Evolutionary conservation across 1,140 invertebrate species (phyloP).

Genomic region (Drosophila grimshawi): DNA sequence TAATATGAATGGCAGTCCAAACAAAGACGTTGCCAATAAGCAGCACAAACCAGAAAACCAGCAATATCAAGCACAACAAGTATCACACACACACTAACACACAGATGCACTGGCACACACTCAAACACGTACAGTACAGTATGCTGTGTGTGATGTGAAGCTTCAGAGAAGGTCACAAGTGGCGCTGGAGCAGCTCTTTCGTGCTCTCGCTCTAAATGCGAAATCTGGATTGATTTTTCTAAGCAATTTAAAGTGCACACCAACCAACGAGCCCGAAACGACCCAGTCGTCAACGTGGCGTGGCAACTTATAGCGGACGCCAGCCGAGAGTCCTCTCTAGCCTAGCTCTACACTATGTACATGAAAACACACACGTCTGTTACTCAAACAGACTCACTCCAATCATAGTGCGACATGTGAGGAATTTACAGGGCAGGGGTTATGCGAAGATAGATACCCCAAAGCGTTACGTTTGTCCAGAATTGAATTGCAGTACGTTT

Average conservation of each 20-base stretch:
- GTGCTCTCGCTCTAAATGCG: slow-evolving; percentile 20
- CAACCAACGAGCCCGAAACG: slow-evolving; percentile 1
- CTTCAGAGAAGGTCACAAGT: slow-evolving; percentile 66
- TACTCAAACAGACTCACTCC: slow-evolving; percentile 20
- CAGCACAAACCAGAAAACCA: slow-evolving; percentile 28
- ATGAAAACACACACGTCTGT: slow-evolving; percentile 1
- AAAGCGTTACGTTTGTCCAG: slow-evolving; percentile 3
- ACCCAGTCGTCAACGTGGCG: not conserved
- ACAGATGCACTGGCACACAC: not conserved
- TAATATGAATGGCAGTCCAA: slow-evolving; percentile 24
- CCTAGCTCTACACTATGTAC: no score
- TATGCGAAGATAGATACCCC: no score
- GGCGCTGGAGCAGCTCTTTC: slow-evolving; percentile 33
- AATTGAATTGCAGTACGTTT: slow-evolving; percentile 49
- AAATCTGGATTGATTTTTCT: slow-evolving; percentile 82
- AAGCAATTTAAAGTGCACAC: slow-evolving; percentile 77
- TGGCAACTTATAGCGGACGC: not conserved
- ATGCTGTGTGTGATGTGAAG: slow-evolving; percentile 46
- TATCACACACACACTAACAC: slow-evolving; percentile 6
- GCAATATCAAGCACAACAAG: slow-evolving; percentile 29
- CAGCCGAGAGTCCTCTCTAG: no score
- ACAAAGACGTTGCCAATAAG: slow-evolving; percentile 68
- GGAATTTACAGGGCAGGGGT: slow-evolving; percentile 26
- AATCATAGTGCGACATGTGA: slow-evolving; percentile 22
- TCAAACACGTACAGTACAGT: slow-evolving; percentile 48